Percentiles rank a stretch among this genome's conserved stretches.
Conservation (phyloP, 1,140 invertebrate genomes). For the Radopholus similis region DNA sequence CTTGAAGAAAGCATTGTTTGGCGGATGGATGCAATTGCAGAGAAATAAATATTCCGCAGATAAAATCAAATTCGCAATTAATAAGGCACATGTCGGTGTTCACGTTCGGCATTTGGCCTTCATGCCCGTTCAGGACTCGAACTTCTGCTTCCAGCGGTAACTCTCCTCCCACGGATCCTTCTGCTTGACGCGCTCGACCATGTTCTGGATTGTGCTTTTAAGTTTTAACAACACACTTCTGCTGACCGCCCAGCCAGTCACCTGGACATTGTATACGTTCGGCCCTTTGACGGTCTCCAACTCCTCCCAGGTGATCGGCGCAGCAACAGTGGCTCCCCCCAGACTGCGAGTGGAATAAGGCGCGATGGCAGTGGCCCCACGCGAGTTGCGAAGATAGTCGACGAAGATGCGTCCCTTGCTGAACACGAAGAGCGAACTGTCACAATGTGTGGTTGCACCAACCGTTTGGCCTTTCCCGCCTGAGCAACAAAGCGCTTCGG, state of each 20-base stretch:
- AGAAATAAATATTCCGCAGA: too few relatives aligned
- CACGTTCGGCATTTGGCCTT: too few relatives aligned
- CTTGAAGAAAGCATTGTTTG: too few relatives aligned
- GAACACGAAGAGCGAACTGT: not conserved
- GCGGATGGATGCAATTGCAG: too few relatives aligned
- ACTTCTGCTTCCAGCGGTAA: not conserved
- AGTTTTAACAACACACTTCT: not conserved
- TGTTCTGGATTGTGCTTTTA: too few relatives aligned
- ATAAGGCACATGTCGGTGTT: too few relatives aligned
- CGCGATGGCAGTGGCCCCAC: constrained; percentile 2
- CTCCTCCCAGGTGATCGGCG: constrained; percentile 6
- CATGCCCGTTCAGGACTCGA: constrained; percentile 1
- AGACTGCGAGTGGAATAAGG: constrained; percentile 9
- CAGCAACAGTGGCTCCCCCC: not conserved
- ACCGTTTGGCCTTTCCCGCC: not conserved
- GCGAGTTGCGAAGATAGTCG: constrained; percentile 19
- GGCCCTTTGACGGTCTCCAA: not conserved
- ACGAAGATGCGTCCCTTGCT: constrained; percentile 4
- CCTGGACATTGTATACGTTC: constrained; percentile 2
- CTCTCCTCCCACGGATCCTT: not conserved
- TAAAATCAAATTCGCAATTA: too few relatives aligned
- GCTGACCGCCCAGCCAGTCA: not conserved
- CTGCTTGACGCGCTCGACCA: not conserved
- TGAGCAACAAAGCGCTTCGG: not conserved
- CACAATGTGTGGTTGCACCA: not conserved